Evolutionary conservation across 2,888 invertebrate genomes (phyloP).

Genomic region (Dolichomitus sp.): DNA sequence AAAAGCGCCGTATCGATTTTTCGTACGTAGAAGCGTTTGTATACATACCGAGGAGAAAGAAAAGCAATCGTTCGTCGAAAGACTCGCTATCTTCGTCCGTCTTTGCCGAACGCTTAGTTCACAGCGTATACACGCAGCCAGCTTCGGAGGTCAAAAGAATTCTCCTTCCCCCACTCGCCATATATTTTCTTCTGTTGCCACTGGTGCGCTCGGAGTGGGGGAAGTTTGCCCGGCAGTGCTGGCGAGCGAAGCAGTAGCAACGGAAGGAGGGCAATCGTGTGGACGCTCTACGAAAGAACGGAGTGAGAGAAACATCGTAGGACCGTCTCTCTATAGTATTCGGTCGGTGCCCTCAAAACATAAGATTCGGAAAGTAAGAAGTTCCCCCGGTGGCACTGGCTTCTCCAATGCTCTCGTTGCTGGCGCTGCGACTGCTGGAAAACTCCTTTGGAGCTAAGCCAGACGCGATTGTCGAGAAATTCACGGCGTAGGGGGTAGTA

Average conservation of each 20-base stretch:
- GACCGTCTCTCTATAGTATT: neutral
- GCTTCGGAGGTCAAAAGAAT: neutral
- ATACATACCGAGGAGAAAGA: neutral
- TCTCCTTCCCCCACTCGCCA: neutral
- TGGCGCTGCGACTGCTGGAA: conserved; percentile 63
- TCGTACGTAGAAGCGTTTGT: neutral
- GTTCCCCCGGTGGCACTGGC: conserved; percentile 51
- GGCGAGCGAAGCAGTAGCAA: neutral
- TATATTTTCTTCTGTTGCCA: neutral
- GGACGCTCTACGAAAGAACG: neutral
- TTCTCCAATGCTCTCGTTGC: conserved; percentile 29
- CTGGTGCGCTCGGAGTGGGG: neutral
- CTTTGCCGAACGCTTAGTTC: conserved; percentile 4
- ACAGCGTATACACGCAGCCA: neutral
- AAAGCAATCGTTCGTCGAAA: conserved; percentile 4
- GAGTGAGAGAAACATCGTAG: conserved; percentile 36
- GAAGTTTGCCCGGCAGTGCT: conserved; percentile 2
- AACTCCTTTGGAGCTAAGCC: conserved; percentile 80
- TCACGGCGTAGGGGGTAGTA: conserved; percentile 69
- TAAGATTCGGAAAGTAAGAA: conserved; percentile 73
- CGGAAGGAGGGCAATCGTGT: conserved; percentile 20
- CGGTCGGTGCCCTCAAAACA: conserved; percentile 62
- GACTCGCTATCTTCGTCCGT: neutral
- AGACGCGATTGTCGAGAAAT: conserved; percentile 81
- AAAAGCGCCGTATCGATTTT: conserved; percentile 12